Percentiles rank a stretch among this genome's conserved stretches.
These are phyloP conservation scores for Scomber colias DNA, from an alignment of 2,113 vertebrate species.

Conservation along the genomic window DNA sequence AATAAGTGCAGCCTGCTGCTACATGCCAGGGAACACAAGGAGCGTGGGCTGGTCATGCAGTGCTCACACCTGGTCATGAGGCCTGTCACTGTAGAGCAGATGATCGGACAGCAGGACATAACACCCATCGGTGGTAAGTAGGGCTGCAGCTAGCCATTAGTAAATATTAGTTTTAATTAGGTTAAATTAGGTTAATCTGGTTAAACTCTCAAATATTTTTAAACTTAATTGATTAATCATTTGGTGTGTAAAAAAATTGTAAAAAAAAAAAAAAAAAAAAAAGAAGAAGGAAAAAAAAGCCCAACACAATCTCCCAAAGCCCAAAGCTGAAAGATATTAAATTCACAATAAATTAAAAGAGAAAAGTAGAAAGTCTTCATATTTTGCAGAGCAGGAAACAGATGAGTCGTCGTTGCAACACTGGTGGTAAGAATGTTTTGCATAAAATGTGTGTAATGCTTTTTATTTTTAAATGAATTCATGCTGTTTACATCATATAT, in stretches of 20 bases:
- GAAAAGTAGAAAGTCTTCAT: too few relatives aligned
- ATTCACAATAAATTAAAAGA: background rate
- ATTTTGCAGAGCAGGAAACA: too few relatives aligned
- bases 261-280: too few relatives aligned
- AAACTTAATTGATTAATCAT: background rate
- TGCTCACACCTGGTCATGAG: constrained; percentile 97
- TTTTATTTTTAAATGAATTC: background rate
- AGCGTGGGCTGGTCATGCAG: constrained; percentile 98
- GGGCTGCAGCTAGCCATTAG: background rate
- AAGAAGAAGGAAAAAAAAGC: too few relatives aligned
- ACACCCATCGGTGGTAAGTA: constrained; percentile 84
- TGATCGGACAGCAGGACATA: constrained; percentile 96
- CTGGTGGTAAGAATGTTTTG: background rate
- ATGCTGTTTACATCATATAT: background rate
- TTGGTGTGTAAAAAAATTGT: too few relatives aligned
- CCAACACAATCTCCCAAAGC: too few relatives aligned
- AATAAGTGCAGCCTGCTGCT: constrained; percentile 98
- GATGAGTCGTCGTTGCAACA: too few relatives aligned
- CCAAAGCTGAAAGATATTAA: too few relatives aligned
- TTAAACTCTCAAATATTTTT: background rate
- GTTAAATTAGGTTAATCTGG: too few relatives aligned
- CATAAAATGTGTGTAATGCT: background rate
- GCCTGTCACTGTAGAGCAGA: constrained; percentile 95
- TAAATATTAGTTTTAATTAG: background rate
- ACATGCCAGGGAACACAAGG: constrained; percentile 97